These are phyloP conservation scores for Temnothorax ravouxi DNA, from an alignment of 2,888 invertebrate genomes.

Conservation along the genomic window DNA sequence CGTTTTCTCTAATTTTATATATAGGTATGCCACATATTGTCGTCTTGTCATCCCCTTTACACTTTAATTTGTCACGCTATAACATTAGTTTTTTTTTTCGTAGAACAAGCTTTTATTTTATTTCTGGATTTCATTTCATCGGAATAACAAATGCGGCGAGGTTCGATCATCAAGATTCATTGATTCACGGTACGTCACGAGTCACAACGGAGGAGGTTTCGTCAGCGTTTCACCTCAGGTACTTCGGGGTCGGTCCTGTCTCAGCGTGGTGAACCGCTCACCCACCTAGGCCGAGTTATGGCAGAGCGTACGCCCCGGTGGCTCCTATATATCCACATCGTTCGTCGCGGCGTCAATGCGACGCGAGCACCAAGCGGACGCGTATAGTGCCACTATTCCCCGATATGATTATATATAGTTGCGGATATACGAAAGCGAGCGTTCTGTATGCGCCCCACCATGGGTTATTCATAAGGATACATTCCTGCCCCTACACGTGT, in stretches of 20 bases:
- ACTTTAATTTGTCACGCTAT: not conserved
- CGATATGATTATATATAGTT: slow-evolving; percentile 57
- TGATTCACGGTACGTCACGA: slow-evolving; percentile 22
- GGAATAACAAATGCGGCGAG: not conserved
- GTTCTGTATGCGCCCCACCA: slow-evolving; percentile 53
- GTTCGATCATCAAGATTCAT: slow-evolving; percentile 1
- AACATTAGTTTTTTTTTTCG: not conserved
- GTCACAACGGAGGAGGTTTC: slow-evolving; percentile 6
- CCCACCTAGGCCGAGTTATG: slow-evolving; percentile 41
- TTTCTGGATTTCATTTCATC: not conserved
- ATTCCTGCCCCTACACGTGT: slow-evolving; percentile 68
- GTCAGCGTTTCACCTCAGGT: slow-evolving; percentile 28
- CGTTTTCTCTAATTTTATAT: not conserved
- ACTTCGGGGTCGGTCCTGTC: slow-evolving; percentile 17
- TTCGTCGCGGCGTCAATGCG: slow-evolving; percentile 42
- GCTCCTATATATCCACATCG: slow-evolving; percentile 46
- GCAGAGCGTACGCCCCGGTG: slow-evolving; percentile 51
- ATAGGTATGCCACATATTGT: not conserved
- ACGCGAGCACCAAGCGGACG: not conserved
- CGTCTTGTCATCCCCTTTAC: not conserved
- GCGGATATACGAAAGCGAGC: slow-evolving; percentile 58
- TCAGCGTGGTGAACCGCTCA: slow-evolving; percentile 31
- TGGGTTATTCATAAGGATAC: slow-evolving; percentile 72
- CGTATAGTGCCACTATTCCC: slow-evolving; percentile 29
- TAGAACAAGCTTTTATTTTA: not conserved